These are phyloP conservation scores for Andrena cerasifolii DNA, from an alignment of 1,140 invertebrate genomes.

Conservation along the genomic window DNA sequence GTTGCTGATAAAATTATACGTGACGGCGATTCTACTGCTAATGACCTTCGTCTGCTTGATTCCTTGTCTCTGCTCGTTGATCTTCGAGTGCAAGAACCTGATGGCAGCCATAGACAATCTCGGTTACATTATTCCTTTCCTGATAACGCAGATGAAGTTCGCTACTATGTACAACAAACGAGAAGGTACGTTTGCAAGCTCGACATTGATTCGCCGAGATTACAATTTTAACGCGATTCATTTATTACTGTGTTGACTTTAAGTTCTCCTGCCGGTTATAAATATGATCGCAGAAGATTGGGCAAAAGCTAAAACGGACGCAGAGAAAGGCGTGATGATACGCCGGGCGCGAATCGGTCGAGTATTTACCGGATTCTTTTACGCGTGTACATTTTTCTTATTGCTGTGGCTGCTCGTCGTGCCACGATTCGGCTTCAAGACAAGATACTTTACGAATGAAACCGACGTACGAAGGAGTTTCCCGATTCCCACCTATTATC, in stretches of 20 bases:
- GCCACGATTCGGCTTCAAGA: constrained; percentile 1
- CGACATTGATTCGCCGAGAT: no score
- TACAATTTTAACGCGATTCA: background rate
- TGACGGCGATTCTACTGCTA: background rate
- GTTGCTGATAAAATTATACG: background rate
- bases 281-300: constrained; percentile 42
- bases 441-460: background rate
- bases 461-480: background rate
- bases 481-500: constrained; percentile 5
- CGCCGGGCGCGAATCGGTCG: constrained; percentile 1
- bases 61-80: constrained; percentile 21
- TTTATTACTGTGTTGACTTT: background rate
- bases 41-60: constrained; percentile 17
- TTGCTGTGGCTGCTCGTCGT: background rate
- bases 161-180: constrained; percentile 18
- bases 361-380: background rate
- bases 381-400: background rate
- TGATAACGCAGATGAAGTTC: background rate
- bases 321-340: constrained; percentile 21
- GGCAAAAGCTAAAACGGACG: constrained; percentile 24
- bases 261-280: constrained; percentile 18
- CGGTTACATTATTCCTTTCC: constrained; percentile 12
- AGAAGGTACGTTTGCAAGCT: constrained; percentile 9
- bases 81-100: constrained; percentile 20
- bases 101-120: constrained; percentile 22